phyloP scores from a whole-genome alignment of 2,797 vertebrate species.

The Scomberomorus guttatus region DNA sequence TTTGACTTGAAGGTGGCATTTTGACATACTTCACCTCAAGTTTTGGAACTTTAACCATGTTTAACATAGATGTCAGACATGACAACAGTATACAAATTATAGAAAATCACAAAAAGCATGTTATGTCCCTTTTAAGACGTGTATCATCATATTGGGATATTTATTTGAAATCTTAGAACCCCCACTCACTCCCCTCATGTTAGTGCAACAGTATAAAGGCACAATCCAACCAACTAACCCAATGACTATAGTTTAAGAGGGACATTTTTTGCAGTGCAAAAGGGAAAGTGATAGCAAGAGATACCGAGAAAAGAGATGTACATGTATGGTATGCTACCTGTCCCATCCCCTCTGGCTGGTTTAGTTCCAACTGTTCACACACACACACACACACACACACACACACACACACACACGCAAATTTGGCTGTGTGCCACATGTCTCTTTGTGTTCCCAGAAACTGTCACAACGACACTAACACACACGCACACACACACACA shows the following conservation, averaged over 20 bases:
- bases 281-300: slow-evolving; percentile 8
- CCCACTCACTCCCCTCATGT: not conserved
- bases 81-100: too few species aligned
- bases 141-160: too few species aligned
- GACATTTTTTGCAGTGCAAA: slow-evolving; percentile 12
- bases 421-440: slow-evolving; percentile 70
- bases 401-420: slow-evolving; percentile 38
- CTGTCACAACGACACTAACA: slow-evolving; percentile 34
- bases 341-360: slow-evolving; percentile 59
- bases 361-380: slow-evolving; percentile 63
- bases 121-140: too few species aligned
- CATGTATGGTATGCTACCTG: slow-evolving; percentile 55
- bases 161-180: too few species aligned
- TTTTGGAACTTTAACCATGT: too few species aligned
- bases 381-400: slow-evolving; percentile 21
- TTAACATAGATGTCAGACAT: too few species aligned
- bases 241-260: not conserved
- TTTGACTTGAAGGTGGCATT: too few species aligned
- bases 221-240: not conserved
- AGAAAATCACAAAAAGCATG: too few species aligned
- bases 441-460: slow-evolving; percentile 65
- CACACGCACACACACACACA: slow-evolving; percentile 14
- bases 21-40: too few species aligned
- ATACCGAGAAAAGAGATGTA: slow-evolving; percentile 11
- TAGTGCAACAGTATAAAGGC: not conserved